Evolutionary conservation across 2,113 vertebrate species (phyloP), one percentile per base, ranked within the genome.

Genomic region (Campylomormyrus numenius): DNA sequence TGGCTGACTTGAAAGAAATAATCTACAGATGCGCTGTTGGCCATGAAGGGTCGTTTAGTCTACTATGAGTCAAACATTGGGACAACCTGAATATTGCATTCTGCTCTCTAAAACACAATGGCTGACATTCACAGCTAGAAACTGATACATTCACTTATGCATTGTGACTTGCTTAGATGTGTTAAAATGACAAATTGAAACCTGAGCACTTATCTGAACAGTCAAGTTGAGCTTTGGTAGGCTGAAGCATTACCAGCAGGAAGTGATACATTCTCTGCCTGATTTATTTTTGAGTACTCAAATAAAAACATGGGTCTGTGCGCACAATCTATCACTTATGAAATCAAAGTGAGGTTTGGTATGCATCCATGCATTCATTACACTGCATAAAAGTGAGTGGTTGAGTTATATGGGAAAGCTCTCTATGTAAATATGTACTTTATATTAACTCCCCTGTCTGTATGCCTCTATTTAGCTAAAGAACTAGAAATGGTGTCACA

Each of bases 351-450:
- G 88, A 84, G 49, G 74, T 49, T 56, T 83, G 50, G 31, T 42
- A 24, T 50, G 74, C 74, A 84, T 84, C 80, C 70, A 24, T 39
- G 49, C 74, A 84, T 84, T 89, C 70, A 80, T 89, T 80, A 52
- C 31, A 49, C 70, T 74, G 48, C 62, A 77, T 53, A 56, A 52
- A 89, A 89, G 49, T 50, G 77, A 80, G 45, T 74, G 46, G 53
- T 35, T 90, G 89, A 90, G 84, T 70, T 87, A 90, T 87, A 90
- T 70, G 89, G 85, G 89, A 87, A 90, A 90, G 56, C 48, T 49
- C 84, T 66, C 13, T 35, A 52, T 85, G 52, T 49, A 74, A 86
- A 87, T 53, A 53, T 87, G 50, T 87, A 53, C 85, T 53, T 48
- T 39, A 87, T 87, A 74, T 74, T 74, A 45, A 62, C 56, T 88